Evolutionary conservation across 2,797 vertebrate species (phyloP), one percentile per base, ranked within the genome.

Genomic region (Chaetodon trifasciatus): DNA sequence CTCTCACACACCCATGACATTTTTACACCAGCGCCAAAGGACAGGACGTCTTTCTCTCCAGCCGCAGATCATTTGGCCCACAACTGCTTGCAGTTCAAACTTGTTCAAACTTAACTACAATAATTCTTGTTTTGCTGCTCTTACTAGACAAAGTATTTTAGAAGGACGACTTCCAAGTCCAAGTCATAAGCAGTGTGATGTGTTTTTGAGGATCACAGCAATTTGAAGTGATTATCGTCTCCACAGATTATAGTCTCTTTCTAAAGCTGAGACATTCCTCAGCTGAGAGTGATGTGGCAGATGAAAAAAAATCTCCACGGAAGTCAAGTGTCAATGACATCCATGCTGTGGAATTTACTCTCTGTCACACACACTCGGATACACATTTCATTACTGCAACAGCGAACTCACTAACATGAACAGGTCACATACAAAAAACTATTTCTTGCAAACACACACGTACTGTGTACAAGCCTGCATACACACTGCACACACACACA

Each of bases 21-120:
- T 94, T 95, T 95, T 89, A 89, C 94, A 94, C 92, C 86, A 75
- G 66, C 70, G 57, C 80, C 67, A 44, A 70, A 93, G 87, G 70
- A 93, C 86, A 94, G 81, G 75, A 49, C 23, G 39, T 79, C 88
- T 89, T 84, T 92, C 84, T 91, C 76, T 87, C 74, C 78, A 17
- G 56, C 79, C 79, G 37, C 53, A 47, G 17, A 69, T 86, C 70
- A 23, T 77, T 83, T 69, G 65, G 24, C 42, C 56, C 63, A 19
- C 35, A 78, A 50, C 52, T 17, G 15, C 37, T 32, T 50, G 16
- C n/a, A 58, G 9, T 24, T 73, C 42, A 42, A 24, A 42, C 58
- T 69, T 44, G 11, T 44, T 78, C 0, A 78, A 57, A 76, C 47
- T 47, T 52, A 13, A 8, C 50, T 11, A 5, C 67, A 53, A 58